Evolutionary conservation across 1,140 invertebrate genomes (phyloP), one percentile per base, ranked within the genome.

Genomic region (Papilio glaucus): DNA sequence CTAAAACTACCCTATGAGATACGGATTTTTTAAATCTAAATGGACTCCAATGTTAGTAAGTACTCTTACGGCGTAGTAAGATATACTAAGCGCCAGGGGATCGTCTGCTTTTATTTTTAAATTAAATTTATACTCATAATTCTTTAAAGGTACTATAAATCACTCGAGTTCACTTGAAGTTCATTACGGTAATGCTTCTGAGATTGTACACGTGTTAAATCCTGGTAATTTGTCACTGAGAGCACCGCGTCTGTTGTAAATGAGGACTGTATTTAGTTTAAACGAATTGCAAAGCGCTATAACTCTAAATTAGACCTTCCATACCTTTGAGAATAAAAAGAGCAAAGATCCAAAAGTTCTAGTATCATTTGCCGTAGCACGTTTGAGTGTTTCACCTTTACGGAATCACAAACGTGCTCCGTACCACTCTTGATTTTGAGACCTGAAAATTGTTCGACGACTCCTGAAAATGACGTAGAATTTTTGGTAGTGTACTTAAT

Each of bases 171-270:
- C 29, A 4, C 49, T 57, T 57, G 24, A 57, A 57, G 8, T 24
- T 57, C 21, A 57, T 57, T 57, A 57, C 8, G 18, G 12, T 42
- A 42, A 33, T 33, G 29, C 21, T 53, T 53, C 18, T 57, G 21
- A 57, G 21, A 57, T 57, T 57, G 49, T 57, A 57, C 49, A 57
- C 49, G 21, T 57, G 49, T 24, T 57, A 26, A 24, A 57, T 12
- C 21, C 49, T 57, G 4, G 21, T 24, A 57, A 57, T 57, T 57
- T 57, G 49, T 26, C 49, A 57, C 49, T 21, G 2, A 21, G n/a
- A n/a, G 42, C 7, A 15, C 15, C 42, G 29, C 29, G 42, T 45
- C 6, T 57, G 18, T 13, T 57, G 12, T 13, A 57, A 7, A 1
- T 4, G 18, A 4, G 49, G 0, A 12, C 21, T 57, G 4, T 57